A percentile compares a stretch with the other conserved stretches of the same genome.
Conservation (phyloP, 2,797 vertebrate species). For the Myoxocephalus aenaeus region DNA sequence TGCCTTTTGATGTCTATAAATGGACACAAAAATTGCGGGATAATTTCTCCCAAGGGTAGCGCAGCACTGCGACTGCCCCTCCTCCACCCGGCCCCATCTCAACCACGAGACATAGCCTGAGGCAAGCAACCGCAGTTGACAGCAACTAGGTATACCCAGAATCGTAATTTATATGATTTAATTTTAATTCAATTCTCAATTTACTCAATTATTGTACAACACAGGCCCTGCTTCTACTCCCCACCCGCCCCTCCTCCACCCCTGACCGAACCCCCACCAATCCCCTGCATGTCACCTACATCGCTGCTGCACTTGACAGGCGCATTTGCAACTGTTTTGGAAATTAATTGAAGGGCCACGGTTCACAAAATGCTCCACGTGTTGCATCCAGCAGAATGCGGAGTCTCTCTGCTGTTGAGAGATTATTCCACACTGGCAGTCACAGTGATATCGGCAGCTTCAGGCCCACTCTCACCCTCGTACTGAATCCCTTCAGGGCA, state of each 20-base stretch:
- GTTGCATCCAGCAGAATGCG: conserved; percentile 53
- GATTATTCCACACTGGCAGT: conserved; percentile 55
- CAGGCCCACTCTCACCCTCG: conserved; percentile 29
- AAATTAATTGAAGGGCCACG: conserved; percentile 47
- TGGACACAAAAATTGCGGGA: conserved; percentile 23
- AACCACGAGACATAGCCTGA: conserved; percentile 35
- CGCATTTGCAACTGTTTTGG: conserved; percentile 52
- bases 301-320: conserved; percentile 44
- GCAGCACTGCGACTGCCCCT: conserved; percentile 7
- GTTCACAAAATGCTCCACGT: conserved; percentile 47
- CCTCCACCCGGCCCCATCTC: conserved; percentile 42
- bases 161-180: conserved; percentile 70
- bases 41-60: conserved; percentile 44
- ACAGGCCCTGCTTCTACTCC: conserved; percentile 27
- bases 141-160: conserved; percentile 70
- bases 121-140: conserved; percentile 57
- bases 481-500: conserved; percentile 43
- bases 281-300: conserved; percentile 46
- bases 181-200: conserved; percentile 68
- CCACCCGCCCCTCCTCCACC: conserved; percentile 17
- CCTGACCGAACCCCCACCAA: conserved; percentile 27
- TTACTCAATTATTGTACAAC: conserved; percentile 69
- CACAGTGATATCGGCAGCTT: conserved; percentile 31
- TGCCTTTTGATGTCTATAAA: conserved; percentile 29
- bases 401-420: conserved; percentile 51